These are phyloP conservation scores for Lophura nycthemera DNA, from an alignment of 2,113 vertebrate species.

Conservation along the genomic window DNA sequence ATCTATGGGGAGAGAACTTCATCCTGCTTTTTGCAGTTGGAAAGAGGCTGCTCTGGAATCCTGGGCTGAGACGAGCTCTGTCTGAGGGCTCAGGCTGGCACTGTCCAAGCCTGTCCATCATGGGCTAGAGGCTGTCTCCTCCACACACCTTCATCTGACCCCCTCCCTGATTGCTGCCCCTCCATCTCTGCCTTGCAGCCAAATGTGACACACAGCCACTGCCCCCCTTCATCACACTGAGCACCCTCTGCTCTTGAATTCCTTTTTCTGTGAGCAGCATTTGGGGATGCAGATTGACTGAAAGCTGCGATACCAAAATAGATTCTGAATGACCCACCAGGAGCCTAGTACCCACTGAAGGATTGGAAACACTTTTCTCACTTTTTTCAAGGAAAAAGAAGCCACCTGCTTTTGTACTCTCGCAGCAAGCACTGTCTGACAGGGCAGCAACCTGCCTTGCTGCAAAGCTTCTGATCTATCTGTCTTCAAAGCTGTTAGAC, in stretches of 20 bases:
- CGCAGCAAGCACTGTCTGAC: neutral
- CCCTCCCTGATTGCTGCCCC: neutral
- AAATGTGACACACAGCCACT: neutral
- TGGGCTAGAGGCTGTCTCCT: neutral
- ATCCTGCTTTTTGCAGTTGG: neutral
- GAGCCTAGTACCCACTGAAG: slow-evolving; percentile 28
- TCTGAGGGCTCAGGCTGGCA: fast-evolving
- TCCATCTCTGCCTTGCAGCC: neutral
- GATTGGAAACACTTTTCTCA: slow-evolving; percentile 25
- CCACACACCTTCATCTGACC: neutral
- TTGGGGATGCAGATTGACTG: slow-evolving; percentile 49
- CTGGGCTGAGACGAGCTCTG: neutral
- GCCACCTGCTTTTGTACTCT: neutral
- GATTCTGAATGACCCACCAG: slow-evolving; percentile 29
- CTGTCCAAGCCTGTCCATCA: neutral
- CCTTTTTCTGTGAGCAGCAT: neutral
- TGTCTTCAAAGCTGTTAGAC: neutral
- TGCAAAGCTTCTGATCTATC: neutral
- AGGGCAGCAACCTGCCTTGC: neutral
- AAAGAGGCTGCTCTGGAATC: neutral
- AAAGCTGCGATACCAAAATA: slow-evolving; percentile 50
- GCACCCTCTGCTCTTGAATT: neutral
- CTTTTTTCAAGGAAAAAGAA: neutral
- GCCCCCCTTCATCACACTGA: neutral
- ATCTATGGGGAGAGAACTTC: neutral